Evolutionary conservation across 2,113 vertebrate species (phyloP), one percentile per base, ranked within the genome.

Genomic region (Centropristis striata): DNA sequence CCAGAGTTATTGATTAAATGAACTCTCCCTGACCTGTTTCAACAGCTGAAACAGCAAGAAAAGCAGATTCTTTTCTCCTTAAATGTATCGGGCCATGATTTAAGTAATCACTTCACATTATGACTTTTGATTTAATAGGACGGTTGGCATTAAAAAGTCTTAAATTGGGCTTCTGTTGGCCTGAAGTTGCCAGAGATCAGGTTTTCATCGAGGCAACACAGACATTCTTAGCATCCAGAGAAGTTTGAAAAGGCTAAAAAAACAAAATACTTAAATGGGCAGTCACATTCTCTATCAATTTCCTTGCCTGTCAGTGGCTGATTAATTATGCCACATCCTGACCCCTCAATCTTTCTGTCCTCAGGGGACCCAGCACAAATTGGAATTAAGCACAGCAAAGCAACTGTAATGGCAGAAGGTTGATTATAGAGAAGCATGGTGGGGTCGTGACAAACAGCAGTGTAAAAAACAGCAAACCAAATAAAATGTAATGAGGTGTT

Each of bases 1-100:
- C 6, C 41, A 55, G 8, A 66, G 13, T 60, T 65, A 79, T 75
- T 77, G 78, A 75, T 84, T 71, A 50, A 57, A 61, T 68, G n/a
- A 80, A 64, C 55, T 71, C 74, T 61, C 1, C 15, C 28, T 55
- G 55, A 78, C 69, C 41, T 60, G 1, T 51, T 51, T 21, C 25
- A 25, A 4, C 57, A 54, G 54, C 16, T 32, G 28, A 71, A 53
- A 75, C 32, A 32, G 32, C 32, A 32, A 13, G 10, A 37, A 32
- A 47, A 67, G 27, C 27, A 1, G 1, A 23, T 39, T 37, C 0
- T 42, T 18, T 4, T 39, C 7, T 46, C 12, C 14, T 39, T 21
- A 10, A 14, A 39, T 15, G 21, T 32, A 32, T 32, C 32, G 6
- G 32, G 32, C 32, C 32, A 32, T 32, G 32, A 32, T 32, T 32